Percentiles rank a stretch among this genome's conserved stretches.
Conservation (phyloP, 2,113 vertebrate genomes). For the Nematolebias whitei region DNA sequence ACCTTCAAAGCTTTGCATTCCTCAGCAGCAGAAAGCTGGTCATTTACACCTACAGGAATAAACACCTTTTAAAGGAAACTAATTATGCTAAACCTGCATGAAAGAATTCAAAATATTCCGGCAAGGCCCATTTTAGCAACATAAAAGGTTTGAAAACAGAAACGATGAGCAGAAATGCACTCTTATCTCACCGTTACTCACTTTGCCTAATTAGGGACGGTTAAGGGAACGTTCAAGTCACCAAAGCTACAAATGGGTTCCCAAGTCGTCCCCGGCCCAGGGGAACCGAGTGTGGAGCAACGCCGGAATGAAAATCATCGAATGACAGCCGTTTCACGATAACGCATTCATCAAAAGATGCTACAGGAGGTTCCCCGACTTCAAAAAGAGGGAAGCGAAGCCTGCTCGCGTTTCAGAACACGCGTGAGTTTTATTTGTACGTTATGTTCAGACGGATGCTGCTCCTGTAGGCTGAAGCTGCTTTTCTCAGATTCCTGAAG, state of each 20-base stretch:
- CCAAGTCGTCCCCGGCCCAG: slow-evolving; percentile 35
- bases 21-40: neutral
- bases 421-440: slow-evolving; percentile 14
- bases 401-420: slow-evolving; percentile 2
- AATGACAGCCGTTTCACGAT: slow-evolving; percentile 59
- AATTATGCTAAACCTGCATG: slow-evolving; percentile 19
- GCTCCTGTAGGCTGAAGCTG: slow-evolving; percentile 24
- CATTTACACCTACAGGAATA: neutral
- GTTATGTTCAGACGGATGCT: slow-evolving; percentile 17
- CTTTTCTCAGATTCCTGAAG: slow-evolving; percentile 20
- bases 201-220: slow-evolving; percentile 59
- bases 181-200: slow-evolving; percentile 40
- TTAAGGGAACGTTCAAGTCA: slow-evolving; percentile 35
- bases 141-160: slow-evolving; percentile 34
- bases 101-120: neutral
- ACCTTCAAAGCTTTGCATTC: neutral
- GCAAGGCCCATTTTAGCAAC: slow-evolving; percentile 5
- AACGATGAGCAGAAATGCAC: slow-evolving; percentile 17
- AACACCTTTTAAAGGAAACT: slow-evolving; percentile 33
- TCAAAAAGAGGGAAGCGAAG: slow-evolving; percentile 56
- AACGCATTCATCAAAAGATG: slow-evolving; percentile 53
- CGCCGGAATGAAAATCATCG: slow-evolving; percentile 63
- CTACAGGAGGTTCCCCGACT: slow-evolving; percentile 54
- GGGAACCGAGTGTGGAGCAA: slow-evolving; percentile 16
- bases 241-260: slow-evolving; percentile 61